A percentile compares a stretch with the other conserved stretches of the same genome.
phyloP scores from a whole-genome alignment of 2,113 vertebrate species.

The Zosterops borbonicus region DNA sequence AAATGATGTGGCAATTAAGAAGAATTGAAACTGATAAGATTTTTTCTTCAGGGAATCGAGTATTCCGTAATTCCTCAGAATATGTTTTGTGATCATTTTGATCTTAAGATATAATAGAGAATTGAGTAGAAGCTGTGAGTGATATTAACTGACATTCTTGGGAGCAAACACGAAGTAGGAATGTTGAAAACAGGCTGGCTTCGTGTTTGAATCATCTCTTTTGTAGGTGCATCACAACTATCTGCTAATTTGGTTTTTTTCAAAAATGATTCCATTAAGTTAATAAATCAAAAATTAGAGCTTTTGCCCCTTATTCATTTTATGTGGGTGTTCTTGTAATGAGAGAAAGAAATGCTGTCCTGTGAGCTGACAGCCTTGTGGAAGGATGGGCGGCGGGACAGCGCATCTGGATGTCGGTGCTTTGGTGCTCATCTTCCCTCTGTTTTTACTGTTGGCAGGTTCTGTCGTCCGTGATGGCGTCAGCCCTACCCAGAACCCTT shows the following conservation, averaged over 20 bases:
- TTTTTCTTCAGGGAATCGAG: neutral
- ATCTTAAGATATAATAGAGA: neutral
- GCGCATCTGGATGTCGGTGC: accelerated
- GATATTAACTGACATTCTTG: conserved; percentile 15
- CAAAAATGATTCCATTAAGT: neutral
- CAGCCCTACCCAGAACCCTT: conserved; percentile 92
- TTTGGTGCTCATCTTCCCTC: neutral
- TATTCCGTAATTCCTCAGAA: neutral
- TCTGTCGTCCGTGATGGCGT: conserved; percentile 85
- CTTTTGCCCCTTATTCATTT: neutral
- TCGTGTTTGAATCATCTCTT: neutral
- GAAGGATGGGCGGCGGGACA: neutral
- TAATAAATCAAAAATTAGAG: neutral
- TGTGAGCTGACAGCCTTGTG: neutral
- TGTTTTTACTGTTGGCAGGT: conserved; percentile 49
- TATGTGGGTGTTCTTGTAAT: neutral
- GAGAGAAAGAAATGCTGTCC: neutral
- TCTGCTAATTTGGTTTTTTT: neutral
- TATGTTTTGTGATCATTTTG: conserved; percentile 1
- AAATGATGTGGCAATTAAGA: neutral
- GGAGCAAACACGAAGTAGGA: conserved; percentile 1
- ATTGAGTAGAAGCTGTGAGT: neutral
- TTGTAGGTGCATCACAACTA: neutral
- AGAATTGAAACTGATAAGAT: neutral
- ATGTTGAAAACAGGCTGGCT: conserved; percentile 18